Evolutionary conservation across 2,888 invertebrate genomes (phyloP), one percentile per base, ranked within the genome.

Genomic region (Druceiella hillmani): DNA sequence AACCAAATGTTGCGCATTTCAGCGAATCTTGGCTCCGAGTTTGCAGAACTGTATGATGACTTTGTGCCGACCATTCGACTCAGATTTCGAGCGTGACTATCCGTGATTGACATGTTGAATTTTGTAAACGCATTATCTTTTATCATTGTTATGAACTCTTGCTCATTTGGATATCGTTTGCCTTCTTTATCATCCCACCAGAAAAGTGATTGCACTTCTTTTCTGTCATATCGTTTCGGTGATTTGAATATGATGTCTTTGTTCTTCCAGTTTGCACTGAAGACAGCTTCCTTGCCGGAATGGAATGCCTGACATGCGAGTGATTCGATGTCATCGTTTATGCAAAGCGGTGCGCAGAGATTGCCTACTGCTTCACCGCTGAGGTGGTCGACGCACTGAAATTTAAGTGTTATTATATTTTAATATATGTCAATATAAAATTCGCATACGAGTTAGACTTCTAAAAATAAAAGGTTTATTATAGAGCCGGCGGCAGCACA

Each of bases 1-100:
- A 70, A 59, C 79, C 80, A 81, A 3, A 81, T 58, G 53, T 77
- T 77, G 44, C 75, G 72, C 69, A 79, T 76, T 56, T 78, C 78
- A 13, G 61, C 55, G 26, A 62, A 61, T 25, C 74, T 58, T 31
- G 58, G 59, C 40, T 71, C 67, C 36, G 64, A 56, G 17, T 65
- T 63, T 24, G 62, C 62, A 44, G 69, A 62, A 38, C 75, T 56
- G 33, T 67, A 61, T 2, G 50, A 50, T n/a, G n/a, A n/a, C n/a
- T n/a, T n/a, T n/a, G n/a, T n/a, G n/a, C n/a, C n/a, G n/a, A n/a
- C n/a, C n/a, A n/a, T n/a, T n/a, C n/a, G n/a, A n/a, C 64, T 59
- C 30, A 79, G 56, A 48, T 67, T 62, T 38, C 66, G 57, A 6
- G 74, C 63, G 43, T 70, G 70, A 41, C 66, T 62, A 42, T 62